Conservation (phyloP, 2,888 invertebrate genomes). For the Smittia aterrima region DNA sequence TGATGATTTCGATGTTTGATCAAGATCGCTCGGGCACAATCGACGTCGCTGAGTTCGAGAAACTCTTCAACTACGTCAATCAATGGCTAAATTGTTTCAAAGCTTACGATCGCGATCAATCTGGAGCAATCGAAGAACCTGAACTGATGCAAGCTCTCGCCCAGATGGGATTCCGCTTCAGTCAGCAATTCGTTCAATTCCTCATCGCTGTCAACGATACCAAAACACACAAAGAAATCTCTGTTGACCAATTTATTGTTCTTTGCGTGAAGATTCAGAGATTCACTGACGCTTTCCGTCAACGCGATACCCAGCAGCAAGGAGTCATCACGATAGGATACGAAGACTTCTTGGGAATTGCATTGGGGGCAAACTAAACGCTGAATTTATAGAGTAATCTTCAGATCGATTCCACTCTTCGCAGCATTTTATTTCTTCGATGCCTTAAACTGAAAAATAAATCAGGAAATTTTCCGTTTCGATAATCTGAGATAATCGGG, state of each 20-base stretch:
- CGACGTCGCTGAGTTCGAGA: slow-evolving; percentile 79
- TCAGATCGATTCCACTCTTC: no score
- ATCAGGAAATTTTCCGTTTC: no score
- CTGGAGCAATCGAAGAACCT: slow-evolving; percentile 76
- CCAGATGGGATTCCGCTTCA: slow-evolving; percentile 86
- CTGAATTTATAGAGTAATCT: no score
- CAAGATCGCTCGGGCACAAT: slow-evolving; percentile 62
- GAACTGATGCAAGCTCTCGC: slow-evolving; percentile 76
- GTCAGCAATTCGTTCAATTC: slow-evolving; percentile 73
- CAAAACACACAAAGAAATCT: slow-evolving; percentile 61
- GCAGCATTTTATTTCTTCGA: no score
- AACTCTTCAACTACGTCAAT: slow-evolving; percentile 82
- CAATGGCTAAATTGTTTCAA: slow-evolving; percentile 85
- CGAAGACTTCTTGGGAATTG: slow-evolving; percentile 86
- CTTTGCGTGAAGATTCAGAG: slow-evolving; percentile 84
- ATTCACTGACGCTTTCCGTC: slow-evolving; percentile 82
- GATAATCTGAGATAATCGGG: no score
- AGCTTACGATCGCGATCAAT: slow-evolving; percentile 80
- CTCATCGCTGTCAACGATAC: slow-evolving; percentile 69
- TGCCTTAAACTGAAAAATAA: no score
- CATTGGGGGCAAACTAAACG: slow-evolving; percentile 62
- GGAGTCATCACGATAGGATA: slow-evolving; percentile 83
- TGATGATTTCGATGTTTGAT: slow-evolving; percentile 66
- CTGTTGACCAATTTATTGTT: slow-evolving; percentile 86
- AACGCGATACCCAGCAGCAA: slow-evolving; percentile 73